These are phyloP conservation scores for Macropodus opercularis DNA, from an alignment of 2,797 vertebrate species.

Conservation along the genomic window DNA sequence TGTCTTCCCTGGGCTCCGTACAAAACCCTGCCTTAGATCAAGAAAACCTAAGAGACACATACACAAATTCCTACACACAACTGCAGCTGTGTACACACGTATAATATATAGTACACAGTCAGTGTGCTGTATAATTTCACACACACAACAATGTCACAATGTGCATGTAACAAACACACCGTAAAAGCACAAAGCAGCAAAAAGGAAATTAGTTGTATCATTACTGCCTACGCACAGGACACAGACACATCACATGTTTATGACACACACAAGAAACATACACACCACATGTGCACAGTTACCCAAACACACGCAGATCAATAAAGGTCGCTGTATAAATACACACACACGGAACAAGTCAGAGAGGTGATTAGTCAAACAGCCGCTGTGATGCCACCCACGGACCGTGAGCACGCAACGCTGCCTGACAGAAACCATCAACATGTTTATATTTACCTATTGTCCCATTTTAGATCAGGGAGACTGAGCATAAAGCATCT, in stretches of 20 bases:
- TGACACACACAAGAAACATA: not conserved
- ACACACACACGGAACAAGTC: conserved; percentile 14
- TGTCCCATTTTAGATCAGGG: conserved; percentile 38
- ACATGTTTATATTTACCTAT: conserved; percentile 65
- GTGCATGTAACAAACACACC: too few relatives aligned
- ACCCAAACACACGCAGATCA: conserved; percentile 2
- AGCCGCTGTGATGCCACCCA: conserved; percentile 59
- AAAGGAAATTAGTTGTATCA: not conserved
- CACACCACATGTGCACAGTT: too few relatives aligned
- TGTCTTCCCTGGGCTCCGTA: too few relatives aligned
- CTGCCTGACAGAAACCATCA: conserved; percentile 57
- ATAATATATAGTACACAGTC: too few relatives aligned
- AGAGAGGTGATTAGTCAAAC: conserved; percentile 53
- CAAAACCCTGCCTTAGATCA: too few relatives aligned
- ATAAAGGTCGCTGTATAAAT: conserved; percentile 1
- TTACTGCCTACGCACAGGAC: not conserved
- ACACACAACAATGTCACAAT: too few relatives aligned
- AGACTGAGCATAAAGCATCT: conserved; percentile 17
- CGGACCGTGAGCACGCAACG: conserved; percentile 27
- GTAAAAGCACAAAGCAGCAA: not conserved
- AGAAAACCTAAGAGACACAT: too few relatives aligned
- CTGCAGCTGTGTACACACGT: too few relatives aligned
- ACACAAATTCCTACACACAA: too few relatives aligned
- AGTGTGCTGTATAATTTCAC: too few relatives aligned
- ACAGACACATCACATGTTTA: not conserved